These are phyloP conservation scores for Tauraco hartlaubi DNA, from an alignment of 2,797 vertebrate genomes.

Conservation along the genomic window DNA sequence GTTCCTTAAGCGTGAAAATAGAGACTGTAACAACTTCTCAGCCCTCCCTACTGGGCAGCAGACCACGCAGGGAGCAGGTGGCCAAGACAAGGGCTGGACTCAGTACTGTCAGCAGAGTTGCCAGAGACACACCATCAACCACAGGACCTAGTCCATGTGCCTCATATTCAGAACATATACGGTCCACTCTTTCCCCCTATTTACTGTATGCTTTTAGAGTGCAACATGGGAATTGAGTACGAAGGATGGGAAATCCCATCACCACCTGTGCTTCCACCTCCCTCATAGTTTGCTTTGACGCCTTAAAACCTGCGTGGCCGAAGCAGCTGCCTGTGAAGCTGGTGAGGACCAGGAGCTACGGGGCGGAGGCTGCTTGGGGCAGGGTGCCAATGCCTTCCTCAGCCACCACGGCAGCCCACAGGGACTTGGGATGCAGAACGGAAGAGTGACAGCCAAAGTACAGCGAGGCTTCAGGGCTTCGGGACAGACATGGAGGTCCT, in stretches of 20 bases:
- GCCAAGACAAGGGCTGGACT: background rate
- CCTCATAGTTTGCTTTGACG: background rate
- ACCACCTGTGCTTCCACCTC: background rate
- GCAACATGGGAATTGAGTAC: background rate
- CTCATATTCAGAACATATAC: background rate
- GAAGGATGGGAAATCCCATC: background rate
- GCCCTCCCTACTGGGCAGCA: background rate
- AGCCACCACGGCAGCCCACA: background rate
- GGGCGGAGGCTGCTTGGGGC: background rate
- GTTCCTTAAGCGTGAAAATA: background rate
- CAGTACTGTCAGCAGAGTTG: background rate
- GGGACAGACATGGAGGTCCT: rapidly evolving
- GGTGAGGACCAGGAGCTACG: background rate
- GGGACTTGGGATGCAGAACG: background rate
- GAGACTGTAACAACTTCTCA: background rate
- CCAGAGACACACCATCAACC: background rate
- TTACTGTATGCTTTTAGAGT: background rate
- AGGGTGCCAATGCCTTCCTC: background rate
- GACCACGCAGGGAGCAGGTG: rapidly evolving
- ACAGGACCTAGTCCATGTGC: background rate
- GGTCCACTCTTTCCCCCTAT: background rate
- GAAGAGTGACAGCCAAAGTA: background rate
- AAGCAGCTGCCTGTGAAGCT: background rate
- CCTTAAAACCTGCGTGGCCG: background rate
- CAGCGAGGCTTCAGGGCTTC: background rate